Percentiles rank a stretch among this genome's conserved stretches.
Evolutionary conservation across 2,797 vertebrate species (phyloP).

Genomic region (Scolopax bukidnonensis): DNA sequence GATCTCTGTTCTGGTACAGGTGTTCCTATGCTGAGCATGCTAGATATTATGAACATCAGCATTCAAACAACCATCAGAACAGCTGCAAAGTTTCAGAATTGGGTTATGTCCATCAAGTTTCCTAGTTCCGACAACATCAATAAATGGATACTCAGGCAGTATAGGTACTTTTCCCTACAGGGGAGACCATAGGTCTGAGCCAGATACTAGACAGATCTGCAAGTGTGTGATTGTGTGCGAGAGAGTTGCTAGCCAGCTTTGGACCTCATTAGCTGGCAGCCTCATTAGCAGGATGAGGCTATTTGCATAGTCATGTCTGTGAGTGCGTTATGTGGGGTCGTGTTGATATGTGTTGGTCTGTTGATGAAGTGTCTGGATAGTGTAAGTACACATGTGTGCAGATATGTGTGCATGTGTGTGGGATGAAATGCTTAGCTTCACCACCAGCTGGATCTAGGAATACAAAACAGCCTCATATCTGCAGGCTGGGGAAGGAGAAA

Average conservation of each 20-base stretch:
- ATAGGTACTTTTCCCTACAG: too few species aligned
- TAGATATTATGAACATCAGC: not conserved
- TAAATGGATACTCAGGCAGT: not conserved
- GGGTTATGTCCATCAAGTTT: not conserved
- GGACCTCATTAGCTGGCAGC: not conserved
- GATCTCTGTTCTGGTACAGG: not conserved
- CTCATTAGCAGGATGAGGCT: not conserved
- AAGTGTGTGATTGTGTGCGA: not conserved
- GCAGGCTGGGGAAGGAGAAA: not conserved
- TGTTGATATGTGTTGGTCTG: not conserved
- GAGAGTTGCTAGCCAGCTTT: not conserved
- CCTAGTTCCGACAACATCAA: accelerated
- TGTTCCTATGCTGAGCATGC: not conserved
- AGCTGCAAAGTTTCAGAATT: not conserved
- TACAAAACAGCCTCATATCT: not conserved
- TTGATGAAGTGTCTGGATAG: not conserved
- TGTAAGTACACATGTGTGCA: accelerated
- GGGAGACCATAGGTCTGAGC: not conserved
- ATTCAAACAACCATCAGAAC: not conserved
- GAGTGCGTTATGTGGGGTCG: not conserved
- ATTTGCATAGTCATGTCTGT: not conserved
- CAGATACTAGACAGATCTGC: not conserved
- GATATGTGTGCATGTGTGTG: too few species aligned
- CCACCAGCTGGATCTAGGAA: not conserved
- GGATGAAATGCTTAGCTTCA: not conserved